Evolutionary conservation across 2,797 vertebrate species (phyloP), one percentile per base, ranked within the genome.

Genomic region (Arvicola amphibius): DNA sequence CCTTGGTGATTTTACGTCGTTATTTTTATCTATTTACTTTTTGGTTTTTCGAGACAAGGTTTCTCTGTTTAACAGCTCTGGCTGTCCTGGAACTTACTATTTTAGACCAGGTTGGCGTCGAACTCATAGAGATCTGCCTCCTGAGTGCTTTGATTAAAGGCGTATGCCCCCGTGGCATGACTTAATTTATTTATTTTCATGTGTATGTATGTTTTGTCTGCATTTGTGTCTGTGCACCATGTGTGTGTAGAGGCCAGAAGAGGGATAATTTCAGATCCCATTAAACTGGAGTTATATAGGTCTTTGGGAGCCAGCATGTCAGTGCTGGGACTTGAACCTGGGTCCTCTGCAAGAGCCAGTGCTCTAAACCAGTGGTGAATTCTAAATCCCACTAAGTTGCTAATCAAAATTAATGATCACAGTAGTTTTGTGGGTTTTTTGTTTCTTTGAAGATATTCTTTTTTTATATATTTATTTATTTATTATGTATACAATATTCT

Each of bases 91-190:
- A 81, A 12, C 80, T 63, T 9, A 59, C 37, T 83, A 4, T 63
- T 37, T 83, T 83, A 83, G 56, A 32, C 16, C 80, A 63, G 56
- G 56, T 37, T 83, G 59, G 27, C 9, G 8, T 46, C 16, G 0
- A 43, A 43, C 80, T 83, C 80, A 61, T n/a, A 69, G 56, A 81
- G 13, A 61, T 81, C 56, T 1, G 2, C 6, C 56, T 43, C 7
- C n/a, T 8, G 3, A 43, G 56, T 83, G 80, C 37, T 83, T 8
- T 37, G 13, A 19, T 61, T 61, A 43, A 83, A 63, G 59, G 27
- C 1, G 0, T 59, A 27, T 0, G 1, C 37, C 9, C 11, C 59
- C 59, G 63, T 56, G 56, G 19, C 56, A 56, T 56, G 19, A 56
- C 53, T 48, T 27, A 46, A 29, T 78, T 37, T 59, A 59, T 81